Conservation (phyloP, 2,797 vertebrate genomes). For the Taeniopygia guttata region DNA sequence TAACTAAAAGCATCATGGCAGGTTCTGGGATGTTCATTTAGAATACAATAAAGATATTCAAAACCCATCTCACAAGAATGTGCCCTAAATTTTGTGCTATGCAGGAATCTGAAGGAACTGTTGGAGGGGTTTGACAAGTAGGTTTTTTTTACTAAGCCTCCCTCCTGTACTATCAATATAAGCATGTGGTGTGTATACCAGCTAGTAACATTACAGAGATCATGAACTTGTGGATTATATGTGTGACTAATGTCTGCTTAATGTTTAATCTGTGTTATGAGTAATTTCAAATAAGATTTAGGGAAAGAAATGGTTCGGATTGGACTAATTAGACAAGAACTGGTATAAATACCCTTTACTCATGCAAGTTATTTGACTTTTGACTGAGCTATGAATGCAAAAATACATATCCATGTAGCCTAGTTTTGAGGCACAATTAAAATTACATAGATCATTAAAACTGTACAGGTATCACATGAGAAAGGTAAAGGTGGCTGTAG, state of each 20-base stretch:
- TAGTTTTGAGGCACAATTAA: background rate
- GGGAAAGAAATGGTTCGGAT: background rate
- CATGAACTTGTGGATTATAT: background rate
- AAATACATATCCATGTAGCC: background rate
- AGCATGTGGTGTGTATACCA: background rate
- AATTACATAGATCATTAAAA: background rate
- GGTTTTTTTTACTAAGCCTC: background rate
- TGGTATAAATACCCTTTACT: background rate
- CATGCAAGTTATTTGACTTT: background rate
- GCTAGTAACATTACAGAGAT: background rate
- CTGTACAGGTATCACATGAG: background rate
- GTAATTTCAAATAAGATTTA: background rate
- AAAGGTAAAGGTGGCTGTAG: background rate
- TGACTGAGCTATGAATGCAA: background rate
- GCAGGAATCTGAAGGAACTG: background rate
- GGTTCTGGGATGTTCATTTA: background rate
- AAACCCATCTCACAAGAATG: background rate
- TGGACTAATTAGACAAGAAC: background rate
- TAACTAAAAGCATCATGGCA: background rate
- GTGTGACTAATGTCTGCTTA: constrained; percentile 33
- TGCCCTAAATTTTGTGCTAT: background rate
- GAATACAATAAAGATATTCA: background rate
- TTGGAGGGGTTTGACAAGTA: background rate
- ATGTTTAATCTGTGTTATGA: constrained; percentile 37
- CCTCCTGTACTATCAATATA: background rate